Base-by-base conservation (phyloP, 2,113 vertebrate genomes). In the Lamprologus callipterus region DNA sequence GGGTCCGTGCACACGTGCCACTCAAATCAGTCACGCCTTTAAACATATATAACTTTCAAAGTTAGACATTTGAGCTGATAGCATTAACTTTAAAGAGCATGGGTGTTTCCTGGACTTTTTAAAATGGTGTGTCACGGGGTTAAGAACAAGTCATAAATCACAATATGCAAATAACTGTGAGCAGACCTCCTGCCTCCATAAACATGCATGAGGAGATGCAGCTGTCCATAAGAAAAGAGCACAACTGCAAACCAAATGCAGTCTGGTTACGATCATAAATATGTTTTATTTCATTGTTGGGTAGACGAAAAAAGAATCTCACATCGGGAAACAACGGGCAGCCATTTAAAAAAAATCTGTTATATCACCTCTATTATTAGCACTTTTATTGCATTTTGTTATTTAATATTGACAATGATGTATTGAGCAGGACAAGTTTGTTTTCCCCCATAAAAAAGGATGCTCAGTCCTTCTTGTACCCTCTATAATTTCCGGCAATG, bases 341-440 rank as follows among this genome's bases (percentile, higher is more conserved):
- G 16, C 5, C 40, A 28, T 47, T 47, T 47, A 5, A 75, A 75
- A 17, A 73, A 17, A 75, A 11, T 17, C 13, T 3, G 42, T 47
- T 73, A 45, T 73, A 26, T 45, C 42, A 45, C 68, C 9, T 28
- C 40, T 75, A 11, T 75, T 75, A 31, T 47, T 75, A 28, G 14
- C 42, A 49, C 42, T 75, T 75, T 75, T 75, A 47, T 28, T 75
- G 42, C 10, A 47, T 75, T 49, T 49, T 75, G 70, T 75, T 75
- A 73, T 73, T 73, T 26, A 45, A 75, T 28, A 31, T 26, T 47
- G 26, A 49, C 70, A 49, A 19, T 75, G 23, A 49, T 31, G 42
- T 49, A 31, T 31, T 75, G 42, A 75, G 14, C 40, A 75, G 68
- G 9, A 28, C 70, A 75, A 19, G 16, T 47, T 28, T 75, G 23